Conservation (phyloP, 2,888 invertebrate species). For the Drosophila putrida region DNA sequence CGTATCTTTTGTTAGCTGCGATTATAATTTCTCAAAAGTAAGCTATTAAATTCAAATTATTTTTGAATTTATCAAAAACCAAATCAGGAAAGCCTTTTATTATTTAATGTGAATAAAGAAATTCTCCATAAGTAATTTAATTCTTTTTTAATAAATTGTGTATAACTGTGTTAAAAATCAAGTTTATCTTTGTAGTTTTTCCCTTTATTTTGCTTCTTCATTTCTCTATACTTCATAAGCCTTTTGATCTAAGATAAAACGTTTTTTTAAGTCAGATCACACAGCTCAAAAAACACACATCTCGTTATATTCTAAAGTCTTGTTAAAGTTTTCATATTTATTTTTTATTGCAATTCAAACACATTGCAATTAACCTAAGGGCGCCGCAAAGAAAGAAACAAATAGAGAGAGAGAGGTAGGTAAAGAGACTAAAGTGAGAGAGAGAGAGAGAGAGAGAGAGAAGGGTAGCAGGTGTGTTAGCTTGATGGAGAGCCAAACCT, state of each 20-base stretch:
- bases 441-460: background rate
- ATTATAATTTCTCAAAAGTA: background rate
- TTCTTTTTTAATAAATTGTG: no score
- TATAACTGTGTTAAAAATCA: no score
- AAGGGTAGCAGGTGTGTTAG: background rate
- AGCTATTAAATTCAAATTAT: no score
- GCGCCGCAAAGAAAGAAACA: constrained; percentile 1
- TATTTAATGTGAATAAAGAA: no score
- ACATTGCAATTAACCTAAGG: constrained; percentile 48
- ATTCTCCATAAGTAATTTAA: no score
- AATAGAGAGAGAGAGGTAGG: background rate
- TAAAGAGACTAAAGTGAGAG: background rate
- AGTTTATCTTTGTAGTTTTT: no score
- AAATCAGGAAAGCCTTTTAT: no score
- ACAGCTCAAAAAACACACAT: background rate
- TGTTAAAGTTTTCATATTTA: constrained; percentile 10
- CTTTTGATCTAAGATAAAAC: no score
- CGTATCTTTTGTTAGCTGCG: background rate
- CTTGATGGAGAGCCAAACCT: constrained; percentile 8
- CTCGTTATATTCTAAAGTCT: constrained; percentile 1
- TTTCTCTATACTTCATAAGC: no score
- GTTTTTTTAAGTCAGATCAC: background rate
- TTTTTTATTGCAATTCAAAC: constrained; percentile 37
- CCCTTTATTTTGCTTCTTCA: no score
- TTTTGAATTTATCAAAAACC: no score